Base-by-base conservation (phyloP, 2,113 vertebrate genomes). In the Motacilla tschutschensis region DNA sequence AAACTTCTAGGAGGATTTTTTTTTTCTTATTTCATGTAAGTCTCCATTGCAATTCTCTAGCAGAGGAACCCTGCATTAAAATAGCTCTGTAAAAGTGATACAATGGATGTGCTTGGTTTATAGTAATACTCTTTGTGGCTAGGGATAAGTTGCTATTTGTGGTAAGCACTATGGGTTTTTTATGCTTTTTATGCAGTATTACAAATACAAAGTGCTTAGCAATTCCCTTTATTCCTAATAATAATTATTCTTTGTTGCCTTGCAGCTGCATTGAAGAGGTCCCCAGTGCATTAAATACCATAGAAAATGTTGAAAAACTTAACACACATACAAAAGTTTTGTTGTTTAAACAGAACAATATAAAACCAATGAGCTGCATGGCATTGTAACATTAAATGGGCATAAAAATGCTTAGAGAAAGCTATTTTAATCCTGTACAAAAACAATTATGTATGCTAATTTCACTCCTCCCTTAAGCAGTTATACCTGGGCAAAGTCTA, bases 1-100 rank as follows among this genome's bases (percentile, higher is more conserved):
- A 91, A 93, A 69, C n/a, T 63, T 92, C 55, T 55, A 72, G 29
- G 22, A 75, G 5, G 47, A 55, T 57, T 88, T 7, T 53, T 55
- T 48, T 59, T 72, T 89, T 79, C 65, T 59, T 41, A 76, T 91
- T 89, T 80, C n/a, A 44, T 70, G 29, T 73, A 87, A 85, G 67
- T 40, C 28, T 83, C 41, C 10, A 66, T 83, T 83, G 64, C 7
- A 82, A 41, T 76, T 88, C 86, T n/a, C 48, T 62, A 67, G 43
- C 33, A 79, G 44, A 87, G n/a, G 59, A 92, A 73, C 3, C 26
- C 41, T 38, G 22, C 13, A 79, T 74, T 92, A 87, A 93, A 92
- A 85, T 35, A 78, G 9, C 20, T 72, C 40, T 58, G 43, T 66
- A 79, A 66, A 84, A 83, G 7, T 59, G 36, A 54, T 79, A 25